Percentiles rank a stretch among this genome's conserved stretches.
Evolutionary conservation across 2,113 vertebrate species (phyloP).

Genomic region (Tupaia tana): DNA sequence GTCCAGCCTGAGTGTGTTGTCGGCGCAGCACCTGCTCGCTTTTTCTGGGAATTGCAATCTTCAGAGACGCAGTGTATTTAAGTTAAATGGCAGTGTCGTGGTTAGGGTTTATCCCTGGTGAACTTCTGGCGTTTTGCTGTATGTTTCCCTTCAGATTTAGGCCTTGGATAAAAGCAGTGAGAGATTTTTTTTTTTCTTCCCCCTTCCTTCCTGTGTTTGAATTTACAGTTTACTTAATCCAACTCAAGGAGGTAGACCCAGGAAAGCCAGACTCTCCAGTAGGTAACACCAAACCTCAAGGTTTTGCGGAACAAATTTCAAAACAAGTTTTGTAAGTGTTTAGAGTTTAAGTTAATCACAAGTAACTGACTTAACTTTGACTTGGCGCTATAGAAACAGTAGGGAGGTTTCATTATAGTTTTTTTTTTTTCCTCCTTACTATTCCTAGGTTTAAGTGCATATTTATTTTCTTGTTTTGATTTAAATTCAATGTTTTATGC

Average conservation of each 20-base stretch:
- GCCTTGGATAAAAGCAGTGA: slow-evolving; percentile 14
- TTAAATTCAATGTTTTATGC: slow-evolving; percentile 14
- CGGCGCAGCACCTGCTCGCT: slow-evolving; percentile 72
- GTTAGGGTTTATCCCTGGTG: slow-evolving; percentile 22
- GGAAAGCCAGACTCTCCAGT: slow-evolving; percentile 22
- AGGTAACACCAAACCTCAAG: slow-evolving; percentile 6
- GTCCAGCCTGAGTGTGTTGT: slow-evolving; percentile 44
- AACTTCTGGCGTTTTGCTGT: slow-evolving; percentile 1
- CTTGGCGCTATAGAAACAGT: slow-evolving; percentile 44
- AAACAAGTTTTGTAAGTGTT: slow-evolving; percentile 38
- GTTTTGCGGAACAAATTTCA: slow-evolving; percentile 21
- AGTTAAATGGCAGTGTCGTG: slow-evolving; percentile 62
- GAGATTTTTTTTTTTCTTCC: too few relatives aligned
- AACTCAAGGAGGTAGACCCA: slow-evolving; percentile 20
- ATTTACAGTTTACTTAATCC: slow-evolving; percentile 35
- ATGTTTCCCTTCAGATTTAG: slow-evolving; percentile 17
- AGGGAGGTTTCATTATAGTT: slow-evolving; percentile 39
- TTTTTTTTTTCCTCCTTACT: background rate
- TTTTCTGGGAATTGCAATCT: background rate
- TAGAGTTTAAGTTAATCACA: slow-evolving; percentile 43
- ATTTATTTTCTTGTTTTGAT: slow-evolving; percentile 55
- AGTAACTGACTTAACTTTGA: slow-evolving; percentile 58
- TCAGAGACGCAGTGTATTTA: slow-evolving; percentile 30
- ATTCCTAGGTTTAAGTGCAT: background rate
- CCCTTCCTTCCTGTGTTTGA: background rate